phyloP scores from a whole-genome alignment of 2,797 vertebrate species.

The Taeniopygia guttata region DNA sequence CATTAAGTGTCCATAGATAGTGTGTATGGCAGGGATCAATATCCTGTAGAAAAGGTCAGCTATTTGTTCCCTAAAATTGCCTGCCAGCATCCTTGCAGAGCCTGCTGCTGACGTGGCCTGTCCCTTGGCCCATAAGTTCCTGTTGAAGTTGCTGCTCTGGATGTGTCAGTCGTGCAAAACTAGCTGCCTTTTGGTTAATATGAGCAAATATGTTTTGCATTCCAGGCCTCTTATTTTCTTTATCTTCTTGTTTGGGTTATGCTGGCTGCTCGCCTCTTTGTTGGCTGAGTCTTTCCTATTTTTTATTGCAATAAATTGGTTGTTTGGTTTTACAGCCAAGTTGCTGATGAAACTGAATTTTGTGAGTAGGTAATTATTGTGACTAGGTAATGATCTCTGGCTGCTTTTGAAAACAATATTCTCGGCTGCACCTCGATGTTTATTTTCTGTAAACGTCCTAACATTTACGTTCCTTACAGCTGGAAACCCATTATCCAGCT shows the following conservation, averaged over 20 bases:
- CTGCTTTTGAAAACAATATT: constrained; percentile 5
- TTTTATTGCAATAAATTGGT: background rate
- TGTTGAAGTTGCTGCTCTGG: background rate
- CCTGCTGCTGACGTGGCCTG: accelerated
- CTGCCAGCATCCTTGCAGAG: background rate
- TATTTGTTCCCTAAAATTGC: background rate
- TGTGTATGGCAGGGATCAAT: accelerated
- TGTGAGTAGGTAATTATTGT: background rate
- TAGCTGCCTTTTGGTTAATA: background rate
- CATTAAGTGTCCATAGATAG: background rate
- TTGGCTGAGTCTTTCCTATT: background rate
- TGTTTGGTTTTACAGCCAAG: background rate
- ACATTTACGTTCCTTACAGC: background rate
- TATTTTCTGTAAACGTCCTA: constrained; percentile 6
- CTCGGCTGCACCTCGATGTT: background rate
- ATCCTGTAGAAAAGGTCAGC: background rate
- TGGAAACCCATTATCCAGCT: background rate
- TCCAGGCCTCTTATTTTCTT: background rate
- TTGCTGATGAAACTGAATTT: background rate
- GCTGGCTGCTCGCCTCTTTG: background rate
- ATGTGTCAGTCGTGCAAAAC: accelerated
- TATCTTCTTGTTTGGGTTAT: background rate
- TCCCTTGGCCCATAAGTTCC: accelerated
- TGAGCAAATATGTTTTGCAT: background rate
- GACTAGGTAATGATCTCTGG: background rate